Evolutionary conservation across 1,140 invertebrate species (phyloP), one percentile per base, ranked within the genome.

Genomic region (Tetramorium parvispinum): DNA sequence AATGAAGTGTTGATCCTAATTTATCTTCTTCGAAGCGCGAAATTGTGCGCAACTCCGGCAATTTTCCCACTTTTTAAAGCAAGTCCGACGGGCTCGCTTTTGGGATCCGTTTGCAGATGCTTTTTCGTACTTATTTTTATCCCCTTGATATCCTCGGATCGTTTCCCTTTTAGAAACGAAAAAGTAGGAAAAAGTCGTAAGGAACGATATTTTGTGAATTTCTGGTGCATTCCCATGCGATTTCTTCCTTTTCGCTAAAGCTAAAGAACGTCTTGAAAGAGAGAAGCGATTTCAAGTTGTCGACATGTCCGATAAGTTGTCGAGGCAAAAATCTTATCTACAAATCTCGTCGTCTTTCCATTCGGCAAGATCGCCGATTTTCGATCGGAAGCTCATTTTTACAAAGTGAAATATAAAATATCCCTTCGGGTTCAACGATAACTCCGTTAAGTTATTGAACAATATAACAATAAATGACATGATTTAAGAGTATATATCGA

Each of bases 191-290:
- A 70, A 57, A 73, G 24, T 82, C 66, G 24, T n/a, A 40, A 32
- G 7, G n/a, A 73, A 71, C 16, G 79, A 82, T 71, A 82, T 82
- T 82, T 82, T 24, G 53, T 57, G 65, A 71, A 71, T 71, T 82
- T 82, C 79, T 71, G 16, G 51, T 32, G 65, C 78, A 57, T 43
- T 82, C 37, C 37, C 51, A n/a, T n/a, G 51, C 37, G 77, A 59
- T 73, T 73, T 59, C 66, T 55, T 82, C 37, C 66, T 32, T 59
- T 71, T 82, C 51, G 21, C 16, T 51, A 21, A 32, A 57, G 66
- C 32, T 73, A 68, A 68, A 81, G 63, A 70, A 65, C 78, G 8
- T 27, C 57, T 57, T 68, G 61, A 73, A 75, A 83, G 61, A 82
- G 66, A 83, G 68, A 32, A 46, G 40, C 51, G 66, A 51, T 82